Conservation (phyloP, 2,113 vertebrate species). For the Oryzias celebensis region DNA sequence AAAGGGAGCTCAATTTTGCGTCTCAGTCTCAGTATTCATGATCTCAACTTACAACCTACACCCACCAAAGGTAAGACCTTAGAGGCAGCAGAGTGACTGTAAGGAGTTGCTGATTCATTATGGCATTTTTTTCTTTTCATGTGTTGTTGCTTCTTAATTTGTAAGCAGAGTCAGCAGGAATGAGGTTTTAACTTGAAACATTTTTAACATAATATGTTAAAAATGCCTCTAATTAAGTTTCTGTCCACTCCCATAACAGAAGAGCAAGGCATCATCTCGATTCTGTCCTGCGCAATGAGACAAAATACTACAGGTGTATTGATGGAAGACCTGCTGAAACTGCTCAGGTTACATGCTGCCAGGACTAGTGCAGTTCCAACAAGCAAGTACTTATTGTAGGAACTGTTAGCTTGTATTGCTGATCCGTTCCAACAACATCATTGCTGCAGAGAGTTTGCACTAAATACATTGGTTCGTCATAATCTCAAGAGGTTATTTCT, state of each 20-base stretch:
- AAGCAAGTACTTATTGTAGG: conserved; percentile 17
- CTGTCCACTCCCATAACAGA: conserved; percentile 4
- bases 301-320: conserved; percentile 14
- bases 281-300: conserved; percentile 13
- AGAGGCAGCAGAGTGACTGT: too few relatives aligned
- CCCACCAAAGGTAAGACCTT: too few relatives aligned
- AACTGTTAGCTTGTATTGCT: conserved; percentile 8
- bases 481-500: not conserved
- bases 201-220: not conserved
- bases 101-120: too few relatives aligned
- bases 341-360: conserved; percentile 3
- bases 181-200: too few relatives aligned
- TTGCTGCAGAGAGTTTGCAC: conserved; percentile 6
- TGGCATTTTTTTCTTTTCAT: too few relatives aligned
- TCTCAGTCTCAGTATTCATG: too few relatives aligned
- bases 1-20: too few relatives aligned
- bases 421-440: not conserved
- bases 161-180: too few relatives aligned
- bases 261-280: conserved; percentile 10
- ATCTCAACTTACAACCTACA: too few relatives aligned
- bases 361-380: conserved; percentile 10
- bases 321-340: conserved; percentile 12
- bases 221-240: not conserved
- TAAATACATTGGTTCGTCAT: conserved; percentile 9
- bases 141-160: too few relatives aligned